Evolutionary conservation across 2,113 vertebrate species (phyloP).

Genomic region (Prunella fulvescens): DNA sequence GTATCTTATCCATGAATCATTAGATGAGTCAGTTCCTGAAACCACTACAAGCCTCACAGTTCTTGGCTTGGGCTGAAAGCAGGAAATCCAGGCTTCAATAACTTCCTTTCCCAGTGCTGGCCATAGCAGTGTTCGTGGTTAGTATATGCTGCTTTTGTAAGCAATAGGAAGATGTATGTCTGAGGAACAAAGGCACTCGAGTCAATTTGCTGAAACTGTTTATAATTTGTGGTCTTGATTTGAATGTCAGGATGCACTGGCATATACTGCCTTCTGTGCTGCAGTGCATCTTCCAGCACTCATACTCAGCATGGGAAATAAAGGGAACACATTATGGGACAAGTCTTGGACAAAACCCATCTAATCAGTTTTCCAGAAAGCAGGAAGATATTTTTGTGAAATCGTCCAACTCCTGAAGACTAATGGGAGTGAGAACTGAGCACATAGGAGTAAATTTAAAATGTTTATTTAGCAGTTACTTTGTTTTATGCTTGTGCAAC

Average conservation of each 20-base stretch:
- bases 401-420: background rate
- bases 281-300: slow-evolving; percentile 60
- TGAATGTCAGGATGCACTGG: slow-evolving; percentile 75
- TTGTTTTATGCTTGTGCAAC: slow-evolving; percentile 60
- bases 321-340: background rate
- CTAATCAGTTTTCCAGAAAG: slow-evolving; percentile 39
- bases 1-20: slow-evolving; percentile 90
- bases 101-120: slow-evolving; percentile 91
- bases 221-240: slow-evolving; percentile 89
- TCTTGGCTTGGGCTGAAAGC: slow-evolving; percentile 88
- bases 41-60: slow-evolving; percentile 89
- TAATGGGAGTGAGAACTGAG: background rate
- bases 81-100: slow-evolving; percentile 97
- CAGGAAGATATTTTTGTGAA: background rate
- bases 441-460: background rate
- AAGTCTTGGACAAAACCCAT: background rate
- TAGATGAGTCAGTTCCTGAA: slow-evolving; percentile 96
- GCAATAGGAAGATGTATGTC: slow-evolving; percentile 82
- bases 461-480: slow-evolving; percentile 51
- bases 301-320: slow-evolving; percentile 59
- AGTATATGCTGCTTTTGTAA: slow-evolving; percentile 79
- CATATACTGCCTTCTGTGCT: slow-evolving; percentile 61
- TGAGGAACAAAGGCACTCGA: slow-evolving; percentile 83
- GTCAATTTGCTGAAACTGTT: slow-evolving; percentile 87
- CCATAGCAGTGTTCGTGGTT: slow-evolving; percentile 77